These are phyloP conservation scores for Elanus axillaris DNA, from an alignment of 2,113 vertebrate genomes.

Conservation along the genomic window DNA sequence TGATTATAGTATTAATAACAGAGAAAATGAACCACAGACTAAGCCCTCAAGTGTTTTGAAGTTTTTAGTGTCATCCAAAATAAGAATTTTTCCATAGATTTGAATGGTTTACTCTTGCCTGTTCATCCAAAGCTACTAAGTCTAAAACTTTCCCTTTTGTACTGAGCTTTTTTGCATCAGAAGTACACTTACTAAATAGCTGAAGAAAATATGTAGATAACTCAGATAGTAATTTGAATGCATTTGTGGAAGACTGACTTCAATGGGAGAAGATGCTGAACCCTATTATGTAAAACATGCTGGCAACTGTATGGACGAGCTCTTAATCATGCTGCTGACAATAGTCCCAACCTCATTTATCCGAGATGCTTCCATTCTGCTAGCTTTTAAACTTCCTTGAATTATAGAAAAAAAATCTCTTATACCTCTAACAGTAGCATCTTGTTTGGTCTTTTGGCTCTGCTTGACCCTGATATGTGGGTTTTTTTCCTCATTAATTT, in stretches of 20 bases:
- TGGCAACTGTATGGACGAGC: background rate
- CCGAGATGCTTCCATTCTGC: background rate
- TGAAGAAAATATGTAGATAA: background rate
- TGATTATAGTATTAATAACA: slow-evolving; percentile 6
- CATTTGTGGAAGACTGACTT: background rate
- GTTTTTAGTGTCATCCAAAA: background rate
- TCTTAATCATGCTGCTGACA: background rate
- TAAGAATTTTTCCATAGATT: background rate
- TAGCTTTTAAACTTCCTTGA: background rate
- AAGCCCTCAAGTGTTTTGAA: background rate
- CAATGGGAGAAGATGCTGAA: background rate
- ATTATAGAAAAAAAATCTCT: background rate
- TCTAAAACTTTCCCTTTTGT: background rate
- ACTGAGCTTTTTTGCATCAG: background rate
- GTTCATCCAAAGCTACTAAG: background rate
- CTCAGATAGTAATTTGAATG: background rate
- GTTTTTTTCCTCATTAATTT: background rate
- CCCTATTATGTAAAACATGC: background rate
- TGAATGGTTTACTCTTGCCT: background rate
- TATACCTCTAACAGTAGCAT: background rate
- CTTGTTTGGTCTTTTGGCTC: background rate
- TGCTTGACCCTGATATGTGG: background rate
- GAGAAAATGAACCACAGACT: background rate
- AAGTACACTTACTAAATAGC: background rate
- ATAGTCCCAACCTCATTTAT: background rate